Conservation (phyloP, 2,888 invertebrate species). For the Sinopyrophorus schimmeli region DNA sequence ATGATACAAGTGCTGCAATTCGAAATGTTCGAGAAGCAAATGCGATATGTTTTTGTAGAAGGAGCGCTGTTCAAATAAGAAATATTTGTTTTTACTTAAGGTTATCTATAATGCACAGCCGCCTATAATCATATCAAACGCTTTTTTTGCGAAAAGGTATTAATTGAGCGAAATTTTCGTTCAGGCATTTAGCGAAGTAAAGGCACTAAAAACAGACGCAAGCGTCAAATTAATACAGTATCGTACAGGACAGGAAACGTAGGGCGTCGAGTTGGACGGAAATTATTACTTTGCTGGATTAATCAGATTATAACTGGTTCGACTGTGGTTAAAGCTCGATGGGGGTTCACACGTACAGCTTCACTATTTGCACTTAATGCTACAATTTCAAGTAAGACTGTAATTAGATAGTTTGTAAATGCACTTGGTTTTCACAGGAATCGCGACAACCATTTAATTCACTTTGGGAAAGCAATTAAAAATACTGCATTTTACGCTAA, state of each 20-base stretch:
- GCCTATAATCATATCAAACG: too few species aligned
- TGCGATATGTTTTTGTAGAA: constrained; percentile 29
- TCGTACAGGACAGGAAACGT: constrained; percentile 35
- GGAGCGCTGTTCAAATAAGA: constrained; percentile 15
- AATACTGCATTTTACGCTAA: too few species aligned
- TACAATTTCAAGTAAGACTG: constrained; percentile 33
- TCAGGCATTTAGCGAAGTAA: too few species aligned
- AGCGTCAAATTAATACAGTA: constrained; percentile 32
- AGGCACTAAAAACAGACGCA: constrained; percentile 20
- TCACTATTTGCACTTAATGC: constrained; percentile 40
- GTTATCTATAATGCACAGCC: too few species aligned
- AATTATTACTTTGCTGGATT: constrained; percentile 52
- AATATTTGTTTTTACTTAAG: too few species aligned
- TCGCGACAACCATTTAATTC: constrained; percentile 33
- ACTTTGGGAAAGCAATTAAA: too few species aligned
- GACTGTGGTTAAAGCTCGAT: constrained; percentile 36
- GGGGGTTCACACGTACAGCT: constrained; percentile 35
- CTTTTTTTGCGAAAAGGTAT: too few species aligned
- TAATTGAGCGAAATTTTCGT: too few species aligned
- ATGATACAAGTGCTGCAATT: constrained; percentile 44
- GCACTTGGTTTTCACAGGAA: constrained; percentile 29
- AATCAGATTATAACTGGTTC: constrained; percentile 52
- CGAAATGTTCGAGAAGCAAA: constrained; percentile 38
- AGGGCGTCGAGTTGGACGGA: constrained; percentile 49
- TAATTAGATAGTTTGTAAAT: constrained; percentile 38